Percentiles rank a stretch among this genome's conserved stretches.
These are phyloP conservation scores for Pelecanus crispus DNA, from an alignment of 2,113 vertebrate species.

Conservation along the genomic window DNA sequence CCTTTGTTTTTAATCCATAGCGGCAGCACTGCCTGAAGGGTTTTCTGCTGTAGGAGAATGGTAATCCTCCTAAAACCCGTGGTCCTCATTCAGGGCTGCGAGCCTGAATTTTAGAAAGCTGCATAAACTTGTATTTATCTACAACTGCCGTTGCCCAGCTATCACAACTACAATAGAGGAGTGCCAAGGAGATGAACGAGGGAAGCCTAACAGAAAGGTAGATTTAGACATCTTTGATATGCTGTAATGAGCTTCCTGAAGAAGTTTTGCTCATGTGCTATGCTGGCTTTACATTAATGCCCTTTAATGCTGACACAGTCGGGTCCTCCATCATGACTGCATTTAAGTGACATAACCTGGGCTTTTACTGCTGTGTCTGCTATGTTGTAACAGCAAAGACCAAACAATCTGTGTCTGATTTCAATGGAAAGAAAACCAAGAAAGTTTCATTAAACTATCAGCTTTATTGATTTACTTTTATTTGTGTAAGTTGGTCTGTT, in stretches of 20 bases:
- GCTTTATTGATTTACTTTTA: not conserved
- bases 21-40: accelerated
- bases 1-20: not conserved
- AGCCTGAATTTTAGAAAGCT: not conserved
- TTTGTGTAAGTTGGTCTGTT: not conserved
- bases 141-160: not conserved
- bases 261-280: not conserved
- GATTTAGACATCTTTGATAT: not conserved
- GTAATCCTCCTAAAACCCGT: not conserved
- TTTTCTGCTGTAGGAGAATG: not conserved
- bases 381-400: not conserved
- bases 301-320: not conserved
- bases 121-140: too few species aligned
- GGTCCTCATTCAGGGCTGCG: accelerated
- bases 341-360: not conserved
- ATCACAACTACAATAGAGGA: not conserved
- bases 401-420: not conserved
- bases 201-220: not conserved
- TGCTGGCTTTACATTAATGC: not conserved
- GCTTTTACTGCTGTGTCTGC: not conserved
- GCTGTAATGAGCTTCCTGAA: not conserved
- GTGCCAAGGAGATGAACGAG: accelerated
- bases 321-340: not conserved
- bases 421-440: not conserved
- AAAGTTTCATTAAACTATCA: not conserved